phyloP scores from a whole-genome alignment of 2,113 vertebrate genomes.

The Cygnus buccinator region DNA sequence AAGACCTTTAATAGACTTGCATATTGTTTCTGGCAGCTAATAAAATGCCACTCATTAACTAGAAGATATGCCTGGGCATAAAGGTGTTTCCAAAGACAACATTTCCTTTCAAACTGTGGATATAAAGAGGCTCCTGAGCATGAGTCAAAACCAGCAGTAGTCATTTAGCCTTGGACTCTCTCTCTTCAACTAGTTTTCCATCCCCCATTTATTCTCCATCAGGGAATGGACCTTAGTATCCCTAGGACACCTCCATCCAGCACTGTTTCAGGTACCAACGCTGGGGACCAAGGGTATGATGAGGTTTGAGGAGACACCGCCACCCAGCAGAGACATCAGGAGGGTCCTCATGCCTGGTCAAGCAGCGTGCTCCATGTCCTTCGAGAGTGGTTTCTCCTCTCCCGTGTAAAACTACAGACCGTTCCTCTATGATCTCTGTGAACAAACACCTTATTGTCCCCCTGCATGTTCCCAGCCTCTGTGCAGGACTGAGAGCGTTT shows the following conservation, averaged over 20 bases:
- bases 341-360: not conserved
- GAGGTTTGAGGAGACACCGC: not conserved
- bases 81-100: slow-evolving; percentile 38
- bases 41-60: slow-evolving; percentile 23
- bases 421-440: not conserved
- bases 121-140: slow-evolving; percentile 4
- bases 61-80: not conserved
- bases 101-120: slow-evolving; percentile 23
- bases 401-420: not conserved
- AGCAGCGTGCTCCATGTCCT: not conserved
- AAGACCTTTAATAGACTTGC: not conserved
- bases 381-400: not conserved
- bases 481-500: slow-evolving; percentile 24
- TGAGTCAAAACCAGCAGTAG: not conserved
- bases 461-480: slow-evolving; percentile 13
- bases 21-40: slow-evolving; percentile 25
- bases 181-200: not conserved
- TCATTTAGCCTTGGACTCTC: not conserved
- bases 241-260: not conserved
- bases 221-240: not conserved
- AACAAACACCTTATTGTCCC: slow-evolving; percentile 68
- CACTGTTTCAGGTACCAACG: not conserved
- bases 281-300: not conserved
- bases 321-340: not conserved
- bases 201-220: not conserved